These are phyloP conservation scores for Noctilio leporinus DNA, from an alignment of 2,113 vertebrate species.

Conservation along the genomic window DNA sequence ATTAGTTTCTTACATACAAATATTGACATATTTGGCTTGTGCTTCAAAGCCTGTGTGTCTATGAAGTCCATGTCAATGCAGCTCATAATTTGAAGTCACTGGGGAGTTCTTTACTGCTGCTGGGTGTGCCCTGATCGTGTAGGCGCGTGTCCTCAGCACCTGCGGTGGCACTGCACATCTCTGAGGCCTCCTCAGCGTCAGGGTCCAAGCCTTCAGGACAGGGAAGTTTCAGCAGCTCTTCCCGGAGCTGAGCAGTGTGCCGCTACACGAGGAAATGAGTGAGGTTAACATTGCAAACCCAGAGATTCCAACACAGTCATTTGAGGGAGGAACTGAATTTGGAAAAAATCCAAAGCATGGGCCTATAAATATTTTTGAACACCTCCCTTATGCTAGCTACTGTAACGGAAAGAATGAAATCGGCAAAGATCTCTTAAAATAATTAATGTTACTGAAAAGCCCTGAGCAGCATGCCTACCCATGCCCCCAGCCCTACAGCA, in stretches of 20 bases:
- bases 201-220: slow-evolving; percentile 95
- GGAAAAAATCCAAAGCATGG: neutral
- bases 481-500: neutral
- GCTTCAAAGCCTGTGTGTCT: slow-evolving; percentile 91
- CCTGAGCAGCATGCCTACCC: neutral
- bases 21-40: slow-evolving; percentile 99
- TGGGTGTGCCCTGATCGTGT: slow-evolving; percentile 88
- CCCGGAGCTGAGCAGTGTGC: slow-evolving; percentile 94
- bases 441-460: neutral
- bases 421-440: neutral
- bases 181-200: slow-evolving; percentile 85
- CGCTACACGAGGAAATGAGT: slow-evolving; percentile 78
- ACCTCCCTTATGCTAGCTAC: neutral
- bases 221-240: slow-evolving; percentile 95
- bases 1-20: slow-evolving; percentile 99
- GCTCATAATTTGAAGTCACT: slow-evolving; percentile 92
- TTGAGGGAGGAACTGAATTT: neutral
- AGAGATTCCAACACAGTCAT: neutral
- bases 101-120: slow-evolving; percentile 90
- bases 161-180: slow-evolving; percentile 83
- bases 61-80: slow-evolving; percentile 77
- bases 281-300: neutral
- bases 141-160: slow-evolving; percentile 82
- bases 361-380: neutral
- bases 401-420: neutral